These are phyloP conservation scores for Etheostoma spectabile DNA, from an alignment of 2,113 vertebrate species.

Conservation along the genomic window DNA sequence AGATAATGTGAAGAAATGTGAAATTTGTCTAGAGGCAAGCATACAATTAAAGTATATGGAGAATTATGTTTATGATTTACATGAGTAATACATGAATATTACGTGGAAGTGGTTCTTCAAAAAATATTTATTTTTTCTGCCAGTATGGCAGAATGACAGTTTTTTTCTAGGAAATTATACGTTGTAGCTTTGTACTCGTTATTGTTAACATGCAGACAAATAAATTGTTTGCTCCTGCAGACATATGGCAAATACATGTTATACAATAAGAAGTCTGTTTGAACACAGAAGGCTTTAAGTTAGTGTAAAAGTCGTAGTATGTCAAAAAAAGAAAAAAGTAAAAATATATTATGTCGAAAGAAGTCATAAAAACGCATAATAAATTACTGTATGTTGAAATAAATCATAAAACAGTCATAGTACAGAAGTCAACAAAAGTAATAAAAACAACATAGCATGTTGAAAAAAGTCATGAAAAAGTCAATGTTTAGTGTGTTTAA, in stretches of 20 bases:
- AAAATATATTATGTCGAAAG: no score
- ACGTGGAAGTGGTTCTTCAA: background rate
- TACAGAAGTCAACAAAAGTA: no score
- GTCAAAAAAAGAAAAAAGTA: no score
- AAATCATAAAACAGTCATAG: no score
- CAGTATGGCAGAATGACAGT: background rate
- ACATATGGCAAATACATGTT: background rate
- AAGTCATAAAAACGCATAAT: no score
- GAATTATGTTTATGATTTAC: background rate
- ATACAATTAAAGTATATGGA: background rate
- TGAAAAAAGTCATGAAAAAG: no score
- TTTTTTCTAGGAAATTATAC: background rate
- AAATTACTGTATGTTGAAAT: no score
- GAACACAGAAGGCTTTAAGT: slow-evolving; percentile 10
- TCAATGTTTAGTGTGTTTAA: no score
- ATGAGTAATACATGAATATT: background rate
- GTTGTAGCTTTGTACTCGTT: no score
- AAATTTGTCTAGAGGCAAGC: background rate
- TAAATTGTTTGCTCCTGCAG: background rate
- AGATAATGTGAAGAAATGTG: background rate
- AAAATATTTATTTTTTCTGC: background rate
- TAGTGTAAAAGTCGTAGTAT: background rate
- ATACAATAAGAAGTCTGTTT: background rate
- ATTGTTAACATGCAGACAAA: background rate
- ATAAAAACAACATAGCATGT: no score